phyloP scores from a whole-genome alignment of 2,113 vertebrate species.

The Tragelaphus imberbis region DNA sequence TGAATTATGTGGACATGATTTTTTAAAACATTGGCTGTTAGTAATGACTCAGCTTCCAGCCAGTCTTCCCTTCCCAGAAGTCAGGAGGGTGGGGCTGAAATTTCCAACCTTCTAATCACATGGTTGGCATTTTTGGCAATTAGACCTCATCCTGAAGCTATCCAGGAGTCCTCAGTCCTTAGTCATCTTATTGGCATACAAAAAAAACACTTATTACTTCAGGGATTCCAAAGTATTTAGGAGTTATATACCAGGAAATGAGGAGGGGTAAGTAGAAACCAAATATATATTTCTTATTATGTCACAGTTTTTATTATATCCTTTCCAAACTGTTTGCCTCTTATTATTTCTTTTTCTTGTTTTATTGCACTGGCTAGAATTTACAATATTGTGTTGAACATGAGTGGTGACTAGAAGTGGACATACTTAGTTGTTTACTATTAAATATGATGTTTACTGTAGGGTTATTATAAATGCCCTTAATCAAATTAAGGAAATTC shows the following conservation, averaged over 20 bases:
- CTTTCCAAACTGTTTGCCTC: neutral
- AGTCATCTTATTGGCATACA: neutral
- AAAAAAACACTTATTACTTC: neutral
- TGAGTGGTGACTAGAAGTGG: neutral
- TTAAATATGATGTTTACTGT: neutral
- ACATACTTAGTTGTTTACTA: neutral
- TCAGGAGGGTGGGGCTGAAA: neutral
- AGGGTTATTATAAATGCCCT: neutral
- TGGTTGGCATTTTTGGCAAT: neutral
- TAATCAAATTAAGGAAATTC: neutral
- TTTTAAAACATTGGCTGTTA: neutral
- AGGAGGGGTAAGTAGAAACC: neutral
- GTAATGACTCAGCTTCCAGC: neutral
- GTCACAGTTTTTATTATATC: neutral
- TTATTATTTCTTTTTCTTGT: neutral
- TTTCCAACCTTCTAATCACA: neutral
- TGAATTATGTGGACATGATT: neutral
- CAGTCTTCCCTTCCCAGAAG: neutral
- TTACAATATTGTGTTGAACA: neutral
- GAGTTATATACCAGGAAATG: neutral
- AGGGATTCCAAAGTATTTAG: neutral
- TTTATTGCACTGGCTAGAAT: neutral
- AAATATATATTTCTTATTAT: neutral
- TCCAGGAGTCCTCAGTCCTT: neutral
- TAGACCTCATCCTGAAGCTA: neutral